Conservation (phyloP, 2,113 vertebrate genomes). For the Hippocampus abdominalis region DNA sequence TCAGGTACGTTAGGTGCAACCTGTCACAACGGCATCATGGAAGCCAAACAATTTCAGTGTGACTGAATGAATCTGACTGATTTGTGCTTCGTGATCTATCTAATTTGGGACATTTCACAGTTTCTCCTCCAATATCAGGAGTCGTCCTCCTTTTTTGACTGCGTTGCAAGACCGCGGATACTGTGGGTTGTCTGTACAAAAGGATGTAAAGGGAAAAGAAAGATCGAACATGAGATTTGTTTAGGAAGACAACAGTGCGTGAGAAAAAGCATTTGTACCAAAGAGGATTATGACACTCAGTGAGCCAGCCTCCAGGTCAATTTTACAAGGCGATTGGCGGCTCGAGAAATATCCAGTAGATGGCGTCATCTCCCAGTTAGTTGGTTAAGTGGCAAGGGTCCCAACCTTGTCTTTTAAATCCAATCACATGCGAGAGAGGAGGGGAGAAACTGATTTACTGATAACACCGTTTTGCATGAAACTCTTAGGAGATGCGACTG, state of each 20-base stretch:
- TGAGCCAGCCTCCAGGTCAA: constrained; percentile 11
- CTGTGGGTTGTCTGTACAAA: background rate
- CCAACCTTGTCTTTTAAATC: constrained; percentile 34
- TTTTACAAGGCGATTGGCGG: background rate
- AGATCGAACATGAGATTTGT: background rate
- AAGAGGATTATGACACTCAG: constrained; percentile 9
- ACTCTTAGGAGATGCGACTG: background rate
- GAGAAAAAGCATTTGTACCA: background rate
- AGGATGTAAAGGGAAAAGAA: background rate
- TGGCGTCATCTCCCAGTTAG: constrained; percentile 49
- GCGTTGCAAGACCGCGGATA: background rate
- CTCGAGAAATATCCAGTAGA: constrained; percentile 51
- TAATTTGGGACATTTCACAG: background rate
- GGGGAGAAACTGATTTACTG: constrained; percentile 16
- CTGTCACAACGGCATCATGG: background rate
- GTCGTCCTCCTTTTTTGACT: background rate
- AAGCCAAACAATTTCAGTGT: background rate
- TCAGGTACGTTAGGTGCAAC: too few relatives aligned
- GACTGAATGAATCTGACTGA: background rate
- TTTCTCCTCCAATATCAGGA: background rate
- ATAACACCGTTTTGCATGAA: constrained; percentile 16
- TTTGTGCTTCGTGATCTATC: too few relatives aligned
- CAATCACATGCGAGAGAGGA: constrained; percentile 15
- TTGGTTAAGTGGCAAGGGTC: constrained; percentile 1
- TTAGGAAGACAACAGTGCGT: constrained; percentile 8